Evolutionary conservation across 2,113 vertebrate species (phyloP).

Genomic region (Scopus umbretta): DNA sequence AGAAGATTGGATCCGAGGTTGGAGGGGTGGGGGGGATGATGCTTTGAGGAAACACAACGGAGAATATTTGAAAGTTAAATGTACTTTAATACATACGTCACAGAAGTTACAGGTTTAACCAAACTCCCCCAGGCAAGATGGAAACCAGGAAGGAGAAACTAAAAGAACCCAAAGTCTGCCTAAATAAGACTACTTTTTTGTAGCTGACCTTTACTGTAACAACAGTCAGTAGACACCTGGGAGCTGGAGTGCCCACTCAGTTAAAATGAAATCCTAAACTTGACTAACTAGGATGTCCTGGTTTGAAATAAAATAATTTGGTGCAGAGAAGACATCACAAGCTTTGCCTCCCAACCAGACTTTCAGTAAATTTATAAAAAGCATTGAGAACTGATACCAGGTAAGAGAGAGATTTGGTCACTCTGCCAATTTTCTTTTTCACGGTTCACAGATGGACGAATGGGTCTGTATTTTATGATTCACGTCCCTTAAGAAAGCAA

Average conservation of each 20-base stretch:
- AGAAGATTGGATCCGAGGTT: background rate
- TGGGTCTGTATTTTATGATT: background rate
- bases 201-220: background rate
- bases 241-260: background rate
- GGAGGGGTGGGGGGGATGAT: accelerated
- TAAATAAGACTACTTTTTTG: background rate
- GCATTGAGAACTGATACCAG: background rate
- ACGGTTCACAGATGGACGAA: background rate
- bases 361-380: background rate
- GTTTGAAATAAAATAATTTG: background rate
- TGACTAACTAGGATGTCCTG: background rate
- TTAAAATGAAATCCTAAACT: background rate
- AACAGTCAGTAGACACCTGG: background rate
- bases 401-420: background rate
- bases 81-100: constrained; percentile 18
- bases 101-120: constrained; percentile 36
- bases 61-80: background rate
- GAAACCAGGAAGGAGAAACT: constrained; percentile 26
- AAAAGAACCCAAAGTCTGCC: background rate
- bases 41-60: background rate
- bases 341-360: background rate
- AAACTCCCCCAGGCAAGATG: constrained; percentile 21
- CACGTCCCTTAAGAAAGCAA: background rate
- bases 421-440: background rate
- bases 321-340: background rate